Percentiles rank a stretch among this genome's conserved stretches.
phyloP scores from a whole-genome alignment of 2,113 vertebrate genomes.

The Xyrauchen texanus region DNA sequence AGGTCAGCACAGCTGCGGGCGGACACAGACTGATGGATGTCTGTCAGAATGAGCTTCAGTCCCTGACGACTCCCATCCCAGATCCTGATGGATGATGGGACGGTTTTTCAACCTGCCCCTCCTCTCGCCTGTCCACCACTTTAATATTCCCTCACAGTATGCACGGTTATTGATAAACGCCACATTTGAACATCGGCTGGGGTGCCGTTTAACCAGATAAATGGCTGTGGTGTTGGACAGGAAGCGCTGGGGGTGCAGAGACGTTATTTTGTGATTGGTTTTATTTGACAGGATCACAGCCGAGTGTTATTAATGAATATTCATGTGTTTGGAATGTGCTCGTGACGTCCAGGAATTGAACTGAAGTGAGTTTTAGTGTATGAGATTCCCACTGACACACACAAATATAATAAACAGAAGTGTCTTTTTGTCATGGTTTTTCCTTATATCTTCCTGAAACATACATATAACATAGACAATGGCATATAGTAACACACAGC shows the following conservation, averaged over 20 bases:
- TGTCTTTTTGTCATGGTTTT: too few species aligned
- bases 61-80: slow-evolving; percentile 22
- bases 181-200: neutral
- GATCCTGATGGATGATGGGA: slow-evolving; percentile 32
- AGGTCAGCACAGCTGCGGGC: slow-evolving; percentile 22
- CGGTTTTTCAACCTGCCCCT: slow-evolving; percentile 16
- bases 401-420: too few species aligned
- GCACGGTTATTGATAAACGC: neutral
- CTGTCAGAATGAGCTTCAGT: slow-evolving; percentile 15
- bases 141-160: neutral
- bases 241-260: too few species aligned
- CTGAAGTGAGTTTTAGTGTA: too few species aligned
- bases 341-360: neutral
- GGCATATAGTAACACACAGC: too few species aligned
- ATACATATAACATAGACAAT: too few species aligned
- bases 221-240: neutral
- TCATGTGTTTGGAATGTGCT: neutral
- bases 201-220: neutral
- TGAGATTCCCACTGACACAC: too few species aligned
- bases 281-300: neutral
- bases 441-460: too few species aligned
- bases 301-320: slow-evolving; percentile 22
- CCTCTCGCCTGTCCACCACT: slow-evolving; percentile 1
- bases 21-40: slow-evolving; percentile 19
- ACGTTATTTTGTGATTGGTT: too few species aligned